Evolutionary conservation across 2,797 vertebrate genomes (phyloP), one percentile per base, ranked within the genome.

Genomic region (Gymnoscopelus braueri): DNA sequence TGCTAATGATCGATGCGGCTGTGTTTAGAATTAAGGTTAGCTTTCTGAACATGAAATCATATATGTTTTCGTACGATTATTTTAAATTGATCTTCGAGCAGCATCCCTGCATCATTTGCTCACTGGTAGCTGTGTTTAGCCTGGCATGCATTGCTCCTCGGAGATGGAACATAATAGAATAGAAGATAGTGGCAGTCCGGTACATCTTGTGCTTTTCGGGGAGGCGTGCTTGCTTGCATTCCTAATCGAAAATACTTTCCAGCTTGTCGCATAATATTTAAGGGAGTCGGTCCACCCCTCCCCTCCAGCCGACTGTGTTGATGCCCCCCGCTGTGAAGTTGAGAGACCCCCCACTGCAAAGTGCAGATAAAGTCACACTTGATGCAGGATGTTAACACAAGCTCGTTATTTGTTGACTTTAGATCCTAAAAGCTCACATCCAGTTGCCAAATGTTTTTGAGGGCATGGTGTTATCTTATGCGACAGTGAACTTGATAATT

Each of bases 371-470:
- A 60, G 14, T 59, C 29, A 14, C 71, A 62, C 12, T 60, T 35
- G 60, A 48, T 53, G 29, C 66, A 74, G 72, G 72, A 74, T 77
- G 74, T 80, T 75, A 44, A 69, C 68, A 58, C 56, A 54, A n/a
- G 57, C 58, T 52, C 55, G 54, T 44, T 60, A 67, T 61, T 63
- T 24, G 60, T 62, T 55, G 35, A 15, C 63, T 52, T 58, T 9
- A 60, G 60, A 61, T 44, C 9, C 39, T 35, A 35, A 35, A 35
- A 50, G 53, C 35, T 75, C 55, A 57, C 71, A 79, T 66, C 32
- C 52, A 39, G 47, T 15, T 65, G 70, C 63, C 61, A 78, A 67
- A 76, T 72, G 75, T 23, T 57, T 15, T 47, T 64, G 8, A 50
- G 62, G 39, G 39, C 39, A 44, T 69, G 72, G 49, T 71, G 62